Conservation (phyloP, 2,113 vertebrate genomes). For the Albula glossodonta region DNA sequence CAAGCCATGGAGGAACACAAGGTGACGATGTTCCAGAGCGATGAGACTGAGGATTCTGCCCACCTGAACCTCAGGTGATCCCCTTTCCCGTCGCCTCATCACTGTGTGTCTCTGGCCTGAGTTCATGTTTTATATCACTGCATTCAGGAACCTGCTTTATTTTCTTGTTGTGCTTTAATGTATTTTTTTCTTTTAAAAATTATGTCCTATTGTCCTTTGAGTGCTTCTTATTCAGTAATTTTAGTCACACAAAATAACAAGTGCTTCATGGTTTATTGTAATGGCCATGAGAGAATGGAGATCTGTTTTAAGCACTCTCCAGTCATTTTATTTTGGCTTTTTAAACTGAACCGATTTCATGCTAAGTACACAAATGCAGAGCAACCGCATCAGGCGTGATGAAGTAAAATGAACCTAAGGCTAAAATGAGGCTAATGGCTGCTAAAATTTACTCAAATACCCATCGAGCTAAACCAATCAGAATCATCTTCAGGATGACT, state of each 20-base stretch:
- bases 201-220: background rate
- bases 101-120: too few relatives aligned
- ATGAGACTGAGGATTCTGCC: too few relatives aligned
- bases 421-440: background rate
- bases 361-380: background rate
- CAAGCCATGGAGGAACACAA: too few relatives aligned
- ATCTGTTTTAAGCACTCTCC: background rate
- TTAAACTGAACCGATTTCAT: background rate
- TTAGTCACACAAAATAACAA: background rate
- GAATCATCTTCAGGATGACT: background rate
- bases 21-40: too few relatives aligned
- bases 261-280: background rate
- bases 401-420: background rate
- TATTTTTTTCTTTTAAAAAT: background rate
- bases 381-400: background rate
- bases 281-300: background rate
- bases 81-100: too few relatives aligned
- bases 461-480: background rate
- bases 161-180: too few relatives aligned
- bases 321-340: background rate
- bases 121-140: too few relatives aligned
- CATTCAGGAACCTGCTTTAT: too few relatives aligned
- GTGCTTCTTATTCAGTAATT: background rate
- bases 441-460: background rate
- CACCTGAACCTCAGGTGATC: too few relatives aligned